A percentile compares a stretch with the other conserved stretches of the same genome.
Evolutionary conservation across 2,888 invertebrate genomes (phyloP).

Genomic region (Amphipoea lucens): DNA sequence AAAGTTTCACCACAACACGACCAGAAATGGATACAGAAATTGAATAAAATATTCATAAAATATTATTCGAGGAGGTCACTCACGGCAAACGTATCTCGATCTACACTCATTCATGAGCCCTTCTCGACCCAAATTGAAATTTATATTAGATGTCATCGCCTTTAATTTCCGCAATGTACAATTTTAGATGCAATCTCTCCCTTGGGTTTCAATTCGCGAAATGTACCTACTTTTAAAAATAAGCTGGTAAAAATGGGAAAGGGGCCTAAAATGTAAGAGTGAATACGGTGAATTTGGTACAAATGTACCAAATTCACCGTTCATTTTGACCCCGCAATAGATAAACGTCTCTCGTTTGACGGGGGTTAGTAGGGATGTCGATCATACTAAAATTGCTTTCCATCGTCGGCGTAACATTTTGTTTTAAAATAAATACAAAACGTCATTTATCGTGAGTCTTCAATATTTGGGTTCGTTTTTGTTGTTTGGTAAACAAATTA

Average conservation of each 20-base stretch:
- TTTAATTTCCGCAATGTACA: slow-evolving; percentile 88
- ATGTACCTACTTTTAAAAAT: slow-evolving; percentile 65
- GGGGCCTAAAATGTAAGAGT: slow-evolving; percentile 61
- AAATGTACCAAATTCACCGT: slow-evolving; percentile 68
- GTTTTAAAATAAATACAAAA: slow-evolving; percentile 70
- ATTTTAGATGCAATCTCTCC: slow-evolving; percentile 86
- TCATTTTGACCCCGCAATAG: slow-evolving; percentile 73
- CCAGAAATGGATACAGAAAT: slow-evolving; percentile 43
- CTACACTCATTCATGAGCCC: slow-evolving; percentile 77
- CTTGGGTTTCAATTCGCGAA: slow-evolving; percentile 80
- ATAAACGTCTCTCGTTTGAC: slow-evolving; percentile 75
- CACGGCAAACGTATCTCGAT: slow-evolving; percentile 71
- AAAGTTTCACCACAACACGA: slow-evolving; percentile 9
- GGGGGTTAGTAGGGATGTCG: slow-evolving; percentile 74
- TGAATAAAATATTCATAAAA: slow-evolving; percentile 61
- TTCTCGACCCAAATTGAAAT: slow-evolving; percentile 86
- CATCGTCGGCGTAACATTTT: slow-evolving; percentile 59
- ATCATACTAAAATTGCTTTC: slow-evolving; percentile 70
- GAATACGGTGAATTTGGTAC: too few relatives aligned
- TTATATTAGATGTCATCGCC: slow-evolving; percentile 84
- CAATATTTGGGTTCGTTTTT: slow-evolving; percentile 41
- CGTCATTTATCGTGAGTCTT: slow-evolving; percentile 61
- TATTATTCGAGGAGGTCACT: slow-evolving; percentile 65
- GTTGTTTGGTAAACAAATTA: slow-evolving; percentile 36
- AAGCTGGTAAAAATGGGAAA: slow-evolving; percentile 55